Percentiles rank a stretch among this genome's conserved stretches.
Evolutionary conservation across 2,797 vertebrate species (phyloP).

Genomic region (Sciurus vulgaris): DNA sequence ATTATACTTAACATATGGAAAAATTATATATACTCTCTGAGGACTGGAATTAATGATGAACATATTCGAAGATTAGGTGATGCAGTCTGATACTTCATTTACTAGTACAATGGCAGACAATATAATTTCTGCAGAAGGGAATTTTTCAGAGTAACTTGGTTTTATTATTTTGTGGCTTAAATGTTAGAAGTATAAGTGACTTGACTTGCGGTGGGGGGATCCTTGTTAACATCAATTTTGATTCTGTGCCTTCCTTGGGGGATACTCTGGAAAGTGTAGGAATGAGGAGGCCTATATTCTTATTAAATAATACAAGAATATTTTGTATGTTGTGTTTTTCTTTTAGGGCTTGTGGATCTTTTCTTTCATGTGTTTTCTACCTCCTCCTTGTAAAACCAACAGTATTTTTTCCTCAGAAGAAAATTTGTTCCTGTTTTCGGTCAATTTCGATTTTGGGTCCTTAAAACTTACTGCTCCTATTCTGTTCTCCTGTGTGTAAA

Average conservation of each 20-base stretch:
- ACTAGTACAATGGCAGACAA: neutral
- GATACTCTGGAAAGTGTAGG: neutral
- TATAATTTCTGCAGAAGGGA: neutral
- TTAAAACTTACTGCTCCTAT: neutral
- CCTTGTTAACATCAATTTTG: neutral
- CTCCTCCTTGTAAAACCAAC: neutral
- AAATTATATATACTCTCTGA: neutral
- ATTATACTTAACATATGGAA: neutral
- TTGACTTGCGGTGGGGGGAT: neutral
- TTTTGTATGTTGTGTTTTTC: neutral
- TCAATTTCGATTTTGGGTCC: neutral
- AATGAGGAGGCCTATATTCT: neutral
- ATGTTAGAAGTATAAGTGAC: neutral
- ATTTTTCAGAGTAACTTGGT: neutral
- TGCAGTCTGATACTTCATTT: neutral
- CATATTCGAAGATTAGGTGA: neutral
- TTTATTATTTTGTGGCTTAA: neutral
- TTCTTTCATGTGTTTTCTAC: slow-evolving; percentile 13
- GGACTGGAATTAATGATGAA: neutral
- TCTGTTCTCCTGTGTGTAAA: neutral
- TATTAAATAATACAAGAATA: neutral
- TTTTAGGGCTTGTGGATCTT: neutral
- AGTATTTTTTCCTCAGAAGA: neutral
- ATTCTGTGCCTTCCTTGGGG: neutral
- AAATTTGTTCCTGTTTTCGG: neutral